These are phyloP conservation scores for Meteorus sp. DNA, from an alignment of 1,140 invertebrate species.

Conservation along the genomic window DNA sequence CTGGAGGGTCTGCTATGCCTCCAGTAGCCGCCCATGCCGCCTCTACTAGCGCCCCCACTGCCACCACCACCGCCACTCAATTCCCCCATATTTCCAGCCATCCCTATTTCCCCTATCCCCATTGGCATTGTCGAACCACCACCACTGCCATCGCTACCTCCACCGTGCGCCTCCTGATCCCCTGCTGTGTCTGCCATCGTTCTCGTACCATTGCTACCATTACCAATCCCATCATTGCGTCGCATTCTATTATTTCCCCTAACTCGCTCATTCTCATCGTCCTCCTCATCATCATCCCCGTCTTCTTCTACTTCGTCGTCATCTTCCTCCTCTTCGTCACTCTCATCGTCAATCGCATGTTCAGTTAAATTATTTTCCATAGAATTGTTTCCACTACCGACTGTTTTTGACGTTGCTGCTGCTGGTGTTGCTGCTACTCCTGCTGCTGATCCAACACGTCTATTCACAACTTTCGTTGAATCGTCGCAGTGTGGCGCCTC, in stretches of 20 bases:
- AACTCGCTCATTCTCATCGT: slow-evolving; percentile 27
- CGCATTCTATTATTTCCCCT: not conserved
- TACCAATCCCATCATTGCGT: slow-evolving; percentile 32
- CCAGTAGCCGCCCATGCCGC: slow-evolving; percentile 63
- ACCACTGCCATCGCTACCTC: too few relatives aligned
- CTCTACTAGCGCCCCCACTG: slow-evolving; percentile 52
- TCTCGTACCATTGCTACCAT: slow-evolving; percentile 29
- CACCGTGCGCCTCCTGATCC: slow-evolving; percentile 32
- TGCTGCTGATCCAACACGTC: slow-evolving; percentile 35
- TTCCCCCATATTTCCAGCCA: slow-evolving; percentile 44
- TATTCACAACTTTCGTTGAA: slow-evolving; percentile 28
- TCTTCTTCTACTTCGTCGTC: slow-evolving; percentile 36
- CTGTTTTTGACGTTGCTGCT: slow-evolving; percentile 46
- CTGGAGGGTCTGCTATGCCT: slow-evolving; percentile 61
- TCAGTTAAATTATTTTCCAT: slow-evolving; percentile 40
- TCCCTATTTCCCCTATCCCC: slow-evolving; percentile 28
- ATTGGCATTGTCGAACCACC: slow-evolving; percentile 32
- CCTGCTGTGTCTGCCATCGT: slow-evolving; percentile 33
- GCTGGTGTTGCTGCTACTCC: too few relatives aligned
- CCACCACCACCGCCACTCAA: slow-evolving; percentile 42
- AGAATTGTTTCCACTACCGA: slow-evolving; percentile 28
- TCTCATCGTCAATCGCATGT: slow-evolving; percentile 32
- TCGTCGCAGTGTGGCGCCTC: slow-evolving; percentile 54
- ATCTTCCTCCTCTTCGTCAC: slow-evolving; percentile 32
- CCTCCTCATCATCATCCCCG: slow-evolving; percentile 36